Conservation (phyloP, 2,888 invertebrate species). For the Eretmocerus hayati region DNA sequence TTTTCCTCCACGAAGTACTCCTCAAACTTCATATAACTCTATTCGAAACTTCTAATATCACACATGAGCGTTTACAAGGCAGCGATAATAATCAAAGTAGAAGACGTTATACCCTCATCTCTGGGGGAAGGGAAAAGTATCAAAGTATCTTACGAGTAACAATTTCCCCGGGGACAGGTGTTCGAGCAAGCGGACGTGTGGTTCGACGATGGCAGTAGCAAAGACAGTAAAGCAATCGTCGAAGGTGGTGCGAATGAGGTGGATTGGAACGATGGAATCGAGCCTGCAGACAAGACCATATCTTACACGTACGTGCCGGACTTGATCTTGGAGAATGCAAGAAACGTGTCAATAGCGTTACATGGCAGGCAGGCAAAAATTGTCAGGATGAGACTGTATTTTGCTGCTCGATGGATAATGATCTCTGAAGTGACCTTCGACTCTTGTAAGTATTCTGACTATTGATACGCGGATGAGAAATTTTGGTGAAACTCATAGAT, state of each 20-base stretch:
- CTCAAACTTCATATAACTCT: no score
- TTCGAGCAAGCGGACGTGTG: constrained; percentile 60
- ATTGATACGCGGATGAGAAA: no score
- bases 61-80: no score
- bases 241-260: neutral
- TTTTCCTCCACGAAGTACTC: no score
- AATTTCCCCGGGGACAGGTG: constrained; percentile 45
- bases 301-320: constrained; percentile 56
- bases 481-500: no score
- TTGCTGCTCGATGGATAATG: constrained; percentile 65
- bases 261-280: neutral
- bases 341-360: constrained; percentile 62
- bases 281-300: constrained; percentile 24
- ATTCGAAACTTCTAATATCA: no score
- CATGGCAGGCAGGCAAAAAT: constrained; percentile 55
- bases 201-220: no score
- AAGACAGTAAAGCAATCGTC: no score
- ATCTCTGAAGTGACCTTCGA: constrained; percentile 63
- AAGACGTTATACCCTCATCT: no score
- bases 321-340: constrained; percentile 56
- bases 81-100: no score
- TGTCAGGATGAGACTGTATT: constrained; percentile 58
- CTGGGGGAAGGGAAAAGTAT: no score
- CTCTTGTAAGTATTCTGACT: constrained; percentile 52
- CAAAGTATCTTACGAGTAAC: no score